phyloP scores from a whole-genome alignment of 2,888 invertebrate genomes.

The Tipula lateralis region DNA sequence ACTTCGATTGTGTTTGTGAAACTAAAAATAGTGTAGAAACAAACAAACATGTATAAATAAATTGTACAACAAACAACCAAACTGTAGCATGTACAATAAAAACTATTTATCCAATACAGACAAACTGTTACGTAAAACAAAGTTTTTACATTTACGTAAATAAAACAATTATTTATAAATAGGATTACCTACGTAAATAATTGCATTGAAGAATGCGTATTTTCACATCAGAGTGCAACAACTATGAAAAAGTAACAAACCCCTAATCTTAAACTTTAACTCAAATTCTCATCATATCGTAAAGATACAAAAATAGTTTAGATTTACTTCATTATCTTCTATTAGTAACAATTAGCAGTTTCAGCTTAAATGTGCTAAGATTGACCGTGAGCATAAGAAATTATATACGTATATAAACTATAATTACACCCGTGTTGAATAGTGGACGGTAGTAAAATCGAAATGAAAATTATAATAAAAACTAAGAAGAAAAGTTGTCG shows the following conservation, averaged over 20 bases:
- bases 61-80: too few relatives aligned
- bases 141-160: neutral
- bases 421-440: too few relatives aligned
- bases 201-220: neutral
- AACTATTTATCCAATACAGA: neutral
- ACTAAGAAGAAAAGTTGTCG: too few relatives aligned
- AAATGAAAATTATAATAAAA: neutral
- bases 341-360: too few relatives aligned
- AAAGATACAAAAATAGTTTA: too few relatives aligned
- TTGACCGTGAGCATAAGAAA: too few relatives aligned
- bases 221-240: neutral
- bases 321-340: too few relatives aligned
- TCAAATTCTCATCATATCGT: neutral
- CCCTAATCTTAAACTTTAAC: neutral
- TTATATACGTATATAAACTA: too few relatives aligned
- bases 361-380: too few relatives aligned
- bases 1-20: neutral
- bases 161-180: neutral
- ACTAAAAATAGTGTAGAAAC: neutral
- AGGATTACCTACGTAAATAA: neutral
- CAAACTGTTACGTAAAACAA: neutral
- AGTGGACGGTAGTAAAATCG: too few relatives aligned
- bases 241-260: too few relatives aligned
- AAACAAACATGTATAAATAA: neutral
- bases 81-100: neutral